Evolutionary conservation across 1,140 invertebrate genomes (phyloP).

Genomic region (Heliconius himera): DNA sequence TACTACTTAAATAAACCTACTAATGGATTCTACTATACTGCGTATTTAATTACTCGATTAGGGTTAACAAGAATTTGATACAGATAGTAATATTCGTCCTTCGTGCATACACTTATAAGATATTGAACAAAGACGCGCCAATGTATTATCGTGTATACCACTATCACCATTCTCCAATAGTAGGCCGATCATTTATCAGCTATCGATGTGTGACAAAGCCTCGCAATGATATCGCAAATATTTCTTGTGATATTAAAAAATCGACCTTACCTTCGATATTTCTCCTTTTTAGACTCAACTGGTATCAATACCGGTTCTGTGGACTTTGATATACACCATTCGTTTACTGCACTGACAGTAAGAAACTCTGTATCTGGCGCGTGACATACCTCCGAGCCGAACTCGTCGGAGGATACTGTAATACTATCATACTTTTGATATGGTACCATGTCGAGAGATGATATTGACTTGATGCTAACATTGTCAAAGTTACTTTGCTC

Average conservation of each 20-base stretch:
- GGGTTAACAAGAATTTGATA: not conserved
- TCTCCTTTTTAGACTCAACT: slow-evolving; percentile 78
- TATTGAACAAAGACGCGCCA: slow-evolving; percentile 50
- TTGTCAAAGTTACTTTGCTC: slow-evolving; percentile 76
- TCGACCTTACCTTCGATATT: slow-evolving; percentile 77
- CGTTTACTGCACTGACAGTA: slow-evolving; percentile 79
- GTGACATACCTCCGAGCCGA: slow-evolving; percentile 76
- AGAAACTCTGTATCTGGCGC: slow-evolving; percentile 74
- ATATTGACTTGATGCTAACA: slow-evolving; percentile 77
- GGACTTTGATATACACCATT: slow-evolving; percentile 75
- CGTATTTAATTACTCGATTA: not conserved
- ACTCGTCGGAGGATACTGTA: slow-evolving; percentile 78
- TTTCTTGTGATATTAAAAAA: slow-evolving; percentile 63
- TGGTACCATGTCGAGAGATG: slow-evolving; percentile 76
- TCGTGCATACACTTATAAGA: slow-evolving; percentile 20
- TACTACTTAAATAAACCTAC: not conserved
- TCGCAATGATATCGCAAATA: slow-evolving; percentile 65
- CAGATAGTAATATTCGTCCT: not conserved
- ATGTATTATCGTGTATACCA: slow-evolving; percentile 31
- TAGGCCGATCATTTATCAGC: slow-evolving; percentile 67
- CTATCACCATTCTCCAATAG: slow-evolving; percentile 56
- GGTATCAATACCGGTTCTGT: slow-evolving; percentile 70
- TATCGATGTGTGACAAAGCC: slow-evolving; percentile 61
- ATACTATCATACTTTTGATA: slow-evolving; percentile 78
- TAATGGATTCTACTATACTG: not conserved